These are phyloP conservation scores for Cancer borealis DNA, from an alignment of 2,888 invertebrate species.

Conservation along the genomic window DNA sequence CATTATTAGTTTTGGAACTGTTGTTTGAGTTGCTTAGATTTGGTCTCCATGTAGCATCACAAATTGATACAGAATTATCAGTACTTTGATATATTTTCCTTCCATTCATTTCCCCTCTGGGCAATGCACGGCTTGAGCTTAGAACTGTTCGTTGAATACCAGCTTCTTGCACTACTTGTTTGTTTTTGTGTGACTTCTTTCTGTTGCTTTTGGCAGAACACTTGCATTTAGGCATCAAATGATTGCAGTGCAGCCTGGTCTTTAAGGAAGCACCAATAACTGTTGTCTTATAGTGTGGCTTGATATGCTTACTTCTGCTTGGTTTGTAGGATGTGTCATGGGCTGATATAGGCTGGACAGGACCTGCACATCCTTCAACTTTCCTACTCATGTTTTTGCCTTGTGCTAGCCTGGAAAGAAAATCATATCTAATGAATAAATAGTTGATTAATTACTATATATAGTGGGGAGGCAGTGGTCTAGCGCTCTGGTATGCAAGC, in stretches of 20 bases:
- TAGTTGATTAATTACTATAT: background rate
- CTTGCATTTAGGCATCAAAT: conserved; percentile 59
- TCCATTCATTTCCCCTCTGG: conserved; percentile 44
- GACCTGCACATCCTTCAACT: background rate
- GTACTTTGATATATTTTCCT: conserved; percentile 41
- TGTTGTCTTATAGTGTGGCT: conserved; percentile 57
- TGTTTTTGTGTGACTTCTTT: background rate
- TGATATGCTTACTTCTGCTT: background rate
- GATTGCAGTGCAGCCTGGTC: conserved; percentile 61
- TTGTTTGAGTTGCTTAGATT: background rate
- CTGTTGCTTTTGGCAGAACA: conserved; percentile 40
- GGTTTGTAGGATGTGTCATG: background rate
- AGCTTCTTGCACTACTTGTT: background rate
- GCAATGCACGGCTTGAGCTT: background rate
- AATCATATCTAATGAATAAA: background rate
- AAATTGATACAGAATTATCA: background rate
- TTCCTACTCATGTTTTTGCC: background rate
- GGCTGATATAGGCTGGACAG: background rate
- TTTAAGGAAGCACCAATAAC: conserved; percentile 55
- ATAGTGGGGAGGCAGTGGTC: too few relatives aligned
- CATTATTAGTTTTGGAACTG: background rate
- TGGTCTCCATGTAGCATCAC: conserved; percentile 46
- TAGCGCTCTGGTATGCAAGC: too few relatives aligned
- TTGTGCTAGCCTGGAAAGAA: background rate
- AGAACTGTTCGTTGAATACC: background rate